These are phyloP conservation scores for Rhinogobio ventralis DNA, from an alignment of 2,797 vertebrate genomes.

Conservation along the genomic window DNA sequence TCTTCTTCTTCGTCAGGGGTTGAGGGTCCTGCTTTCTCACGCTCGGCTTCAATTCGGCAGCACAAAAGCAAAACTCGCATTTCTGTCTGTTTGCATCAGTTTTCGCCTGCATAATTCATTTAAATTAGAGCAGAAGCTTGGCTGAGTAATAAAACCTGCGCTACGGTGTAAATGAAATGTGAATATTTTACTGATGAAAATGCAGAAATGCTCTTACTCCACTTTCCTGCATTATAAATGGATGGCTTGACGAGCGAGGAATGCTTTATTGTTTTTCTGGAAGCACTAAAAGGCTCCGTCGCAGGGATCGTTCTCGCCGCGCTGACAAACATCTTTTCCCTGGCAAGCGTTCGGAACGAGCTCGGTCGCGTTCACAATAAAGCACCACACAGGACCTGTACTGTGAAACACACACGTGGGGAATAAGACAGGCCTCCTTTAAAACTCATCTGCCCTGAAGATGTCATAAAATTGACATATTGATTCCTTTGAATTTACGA, in stretches of 20 bases:
- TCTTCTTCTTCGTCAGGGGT: background rate
- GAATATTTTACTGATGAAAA: slow-evolving; percentile 79
- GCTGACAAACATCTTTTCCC: slow-evolving; percentile 71
- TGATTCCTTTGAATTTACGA: slow-evolving; percentile 99
- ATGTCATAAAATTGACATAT: slow-evolving; percentile 99
- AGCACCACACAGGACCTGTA: slow-evolving; percentile 57
- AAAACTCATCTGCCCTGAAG: slow-evolving; percentile 96
- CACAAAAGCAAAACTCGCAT: slow-evolving; percentile 62
- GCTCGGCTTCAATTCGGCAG: slow-evolving; percentile 39
- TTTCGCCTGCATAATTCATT: slow-evolving; percentile 83
- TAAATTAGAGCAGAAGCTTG: slow-evolving; percentile 75
- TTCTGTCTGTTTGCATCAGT: slow-evolving; percentile 81
- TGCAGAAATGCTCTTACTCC: slow-evolving; percentile 74
- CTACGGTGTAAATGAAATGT: slow-evolving; percentile 81
- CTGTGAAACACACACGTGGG: slow-evolving; percentile 33
- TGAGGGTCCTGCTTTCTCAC: slow-evolving; percentile 30
- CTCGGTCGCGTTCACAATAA: slow-evolving; percentile 48
- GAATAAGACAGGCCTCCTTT: slow-evolving; percentile 84
- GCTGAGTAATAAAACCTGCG: slow-evolving; percentile 79
- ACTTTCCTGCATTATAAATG: slow-evolving; percentile 63
- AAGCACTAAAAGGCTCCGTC: slow-evolving; percentile 64
- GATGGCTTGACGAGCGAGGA: slow-evolving; percentile 62
- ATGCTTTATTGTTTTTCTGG: slow-evolving; percentile 68
- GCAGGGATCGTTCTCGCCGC: slow-evolving; percentile 70
- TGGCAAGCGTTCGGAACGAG: slow-evolving; percentile 61